phyloP scores from a whole-genome alignment of 1,140 invertebrate species.

The Cylas formicarius region DNA sequence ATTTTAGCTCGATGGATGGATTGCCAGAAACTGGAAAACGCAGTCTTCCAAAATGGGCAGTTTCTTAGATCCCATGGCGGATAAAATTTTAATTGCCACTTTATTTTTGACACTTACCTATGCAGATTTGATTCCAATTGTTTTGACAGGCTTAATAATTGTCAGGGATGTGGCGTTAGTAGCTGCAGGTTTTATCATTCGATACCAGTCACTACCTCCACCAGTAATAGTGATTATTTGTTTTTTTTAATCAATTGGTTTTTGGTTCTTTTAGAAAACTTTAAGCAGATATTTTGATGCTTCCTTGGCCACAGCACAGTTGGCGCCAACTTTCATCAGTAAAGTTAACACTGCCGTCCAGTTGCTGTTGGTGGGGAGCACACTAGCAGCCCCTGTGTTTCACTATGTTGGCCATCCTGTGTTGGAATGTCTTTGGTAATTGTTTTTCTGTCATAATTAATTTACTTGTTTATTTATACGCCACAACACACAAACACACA shows the following conservation, averaged over 20 bases:
- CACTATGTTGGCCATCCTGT: constrained; percentile 68
- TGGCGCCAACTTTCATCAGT: constrained; percentile 84
- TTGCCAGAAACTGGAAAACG: constrained; percentile 83
- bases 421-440: constrained; percentile 69
- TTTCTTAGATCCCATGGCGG: constrained; percentile 95
- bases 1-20: constrained; percentile 87
- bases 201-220: constrained; percentile 81
- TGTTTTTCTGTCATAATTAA: not conserved
- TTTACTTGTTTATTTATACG: not conserved
- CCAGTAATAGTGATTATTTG: constrained; percentile 59
- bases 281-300: constrained; percentile 84
- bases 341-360: constrained; percentile 93
- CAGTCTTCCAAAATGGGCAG: constrained; percentile 90
- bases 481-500: not conserved
- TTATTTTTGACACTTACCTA: constrained; percentile 82
- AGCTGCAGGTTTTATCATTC: constrained; percentile 74
- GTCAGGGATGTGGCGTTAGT: constrained; percentile 77
- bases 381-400: constrained; percentile 78
- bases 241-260: constrained; percentile 19
- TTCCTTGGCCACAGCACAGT: constrained; percentile 80
- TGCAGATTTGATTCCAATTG: constrained; percentile 76
- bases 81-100: constrained; percentile 87
- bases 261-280: constrained; percentile 62
- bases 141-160: constrained; percentile 78
- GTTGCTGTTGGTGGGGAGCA: constrained; percentile 68